Percentiles rank a stretch among this genome's conserved stretches.
Evolutionary conservation across 2,888 invertebrate species (phyloP).

Genomic region (Onthophagus sagittarius): DNA sequence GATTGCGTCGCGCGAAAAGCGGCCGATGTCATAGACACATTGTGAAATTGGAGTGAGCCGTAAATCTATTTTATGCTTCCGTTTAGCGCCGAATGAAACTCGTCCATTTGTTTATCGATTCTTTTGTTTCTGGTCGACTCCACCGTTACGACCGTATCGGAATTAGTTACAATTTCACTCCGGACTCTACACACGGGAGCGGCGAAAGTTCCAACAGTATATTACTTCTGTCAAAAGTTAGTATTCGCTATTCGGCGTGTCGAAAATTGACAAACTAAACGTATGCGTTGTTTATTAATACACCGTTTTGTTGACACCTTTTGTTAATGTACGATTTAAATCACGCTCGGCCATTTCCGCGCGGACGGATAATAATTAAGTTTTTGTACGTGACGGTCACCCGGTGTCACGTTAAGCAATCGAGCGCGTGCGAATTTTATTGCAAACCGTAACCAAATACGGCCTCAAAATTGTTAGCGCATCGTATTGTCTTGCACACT

Average conservation of each 20-base stretch:
- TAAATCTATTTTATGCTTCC: constrained; percentile 12
- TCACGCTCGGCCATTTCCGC: not conserved
- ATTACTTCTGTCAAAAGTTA: not conserved
- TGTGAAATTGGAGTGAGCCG: constrained; percentile 8
- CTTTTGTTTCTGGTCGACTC: constrained; percentile 3
- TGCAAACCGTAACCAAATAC: not conserved
- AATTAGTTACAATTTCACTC: not conserved
- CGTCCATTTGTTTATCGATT: constrained; percentile 11
- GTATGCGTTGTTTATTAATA: not conserved
- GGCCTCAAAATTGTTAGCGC: not conserved
- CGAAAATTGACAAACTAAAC: not conserved
- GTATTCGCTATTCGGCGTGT: not conserved
- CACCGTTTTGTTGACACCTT: not conserved
- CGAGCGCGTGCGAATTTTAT: not conserved
- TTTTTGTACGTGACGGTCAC: not conserved
- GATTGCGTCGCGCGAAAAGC: not conserved
- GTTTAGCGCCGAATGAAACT: not conserved
- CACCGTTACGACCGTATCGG: constrained; percentile 1
- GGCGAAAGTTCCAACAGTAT: not conserved
- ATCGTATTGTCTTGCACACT: not conserved
- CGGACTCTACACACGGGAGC: not conserved
- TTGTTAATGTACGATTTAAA: not conserved
- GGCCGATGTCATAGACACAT: not conserved
- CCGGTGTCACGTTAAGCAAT: no score
- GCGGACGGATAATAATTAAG: not conserved